A percentile compares a stretch with the other conserved stretches of the same genome.
Conservation (phyloP, 2,888 invertebrate species). For the Anticlea derivata region DNA sequence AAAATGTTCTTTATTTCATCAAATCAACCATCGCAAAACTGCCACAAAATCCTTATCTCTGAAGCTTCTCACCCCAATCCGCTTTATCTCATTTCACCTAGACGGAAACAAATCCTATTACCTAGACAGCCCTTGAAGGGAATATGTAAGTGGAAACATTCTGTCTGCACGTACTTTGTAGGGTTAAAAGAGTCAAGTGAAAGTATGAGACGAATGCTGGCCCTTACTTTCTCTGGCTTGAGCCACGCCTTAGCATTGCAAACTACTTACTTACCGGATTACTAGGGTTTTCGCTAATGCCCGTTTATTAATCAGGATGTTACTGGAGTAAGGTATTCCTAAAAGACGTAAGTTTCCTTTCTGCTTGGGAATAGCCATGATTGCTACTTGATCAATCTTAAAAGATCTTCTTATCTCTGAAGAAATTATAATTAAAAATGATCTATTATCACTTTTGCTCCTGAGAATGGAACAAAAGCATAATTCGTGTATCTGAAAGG, state of each 20-base stretch:
- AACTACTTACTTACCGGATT: constrained; percentile 19
- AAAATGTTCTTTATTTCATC: too few species aligned
- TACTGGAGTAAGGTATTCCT: constrained; percentile 4
- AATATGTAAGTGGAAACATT: constrained; percentile 31
- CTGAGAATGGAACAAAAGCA: not conserved
- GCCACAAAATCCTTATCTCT: not conserved
- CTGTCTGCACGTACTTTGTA: constrained; percentile 39
- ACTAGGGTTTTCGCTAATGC: constrained; percentile 8
- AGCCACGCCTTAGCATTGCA: constrained; percentile 46
- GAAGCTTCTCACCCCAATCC: not conserved
- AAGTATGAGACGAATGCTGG: constrained; percentile 55
- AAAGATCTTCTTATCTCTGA: too few species aligned
- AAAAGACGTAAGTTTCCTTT: not conserved
- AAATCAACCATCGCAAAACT: not conserved
- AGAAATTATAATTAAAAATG: too few species aligned
- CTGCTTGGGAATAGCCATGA: constrained; percentile 1
- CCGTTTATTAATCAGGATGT: constrained; percentile 15
- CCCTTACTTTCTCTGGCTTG: constrained; percentile 74
- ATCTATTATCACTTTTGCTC: too few species aligned
- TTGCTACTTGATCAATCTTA: not conserved
- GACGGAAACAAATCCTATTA: constrained; percentile 26
- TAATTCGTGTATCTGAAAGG: too few species aligned
- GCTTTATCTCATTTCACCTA: constrained; percentile 13
- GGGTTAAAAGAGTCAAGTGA: constrained; percentile 66
- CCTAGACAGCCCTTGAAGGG: constrained; percentile 22